Conservation (phyloP, 2,113 vertebrate genomes). For the Pristiophorus japonicus region DNA sequence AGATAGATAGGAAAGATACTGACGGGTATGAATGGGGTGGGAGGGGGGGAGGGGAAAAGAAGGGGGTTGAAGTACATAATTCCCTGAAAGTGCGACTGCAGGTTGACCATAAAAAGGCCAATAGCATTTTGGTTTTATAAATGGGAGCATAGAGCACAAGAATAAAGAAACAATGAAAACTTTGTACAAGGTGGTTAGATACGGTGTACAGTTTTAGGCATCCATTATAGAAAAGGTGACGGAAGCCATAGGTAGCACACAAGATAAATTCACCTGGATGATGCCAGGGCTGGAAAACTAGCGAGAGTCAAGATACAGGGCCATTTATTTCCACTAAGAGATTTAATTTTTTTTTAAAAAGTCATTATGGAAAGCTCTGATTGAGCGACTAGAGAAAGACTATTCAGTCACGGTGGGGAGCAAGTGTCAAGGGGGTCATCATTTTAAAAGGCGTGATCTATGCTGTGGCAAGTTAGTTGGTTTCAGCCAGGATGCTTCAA, state of each 20-base stretch:
- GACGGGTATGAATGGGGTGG: not conserved
- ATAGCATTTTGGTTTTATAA: not conserved
- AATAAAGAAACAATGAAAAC: not conserved
- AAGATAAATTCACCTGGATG: too few relatives aligned
- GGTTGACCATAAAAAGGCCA: not conserved
- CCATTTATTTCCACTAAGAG: too few relatives aligned
- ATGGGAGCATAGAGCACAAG: not conserved
- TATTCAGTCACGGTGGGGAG: not conserved
- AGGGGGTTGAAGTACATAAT: not conserved
- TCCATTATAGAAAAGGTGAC: too few relatives aligned
- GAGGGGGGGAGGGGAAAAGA: too few relatives aligned
- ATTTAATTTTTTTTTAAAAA: not conserved
- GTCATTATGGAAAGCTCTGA: not conserved
- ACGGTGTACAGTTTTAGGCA: not conserved
- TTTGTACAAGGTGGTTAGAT: not conserved
- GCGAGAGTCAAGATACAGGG: too few relatives aligned
- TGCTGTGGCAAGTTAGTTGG: not conserved
- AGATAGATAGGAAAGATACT: not conserved
- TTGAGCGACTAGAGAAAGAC: not conserved
- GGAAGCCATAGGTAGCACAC: too few relatives aligned
- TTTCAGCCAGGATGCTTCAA: not conserved
- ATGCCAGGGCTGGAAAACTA: too few relatives aligned
- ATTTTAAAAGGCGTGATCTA: not conserved
- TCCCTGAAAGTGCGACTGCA: not conserved
- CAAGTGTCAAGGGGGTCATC: not conserved